phyloP scores from a whole-genome alignment of 1,140 invertebrate species.

The Rhopalosiphum maidis region DNA sequence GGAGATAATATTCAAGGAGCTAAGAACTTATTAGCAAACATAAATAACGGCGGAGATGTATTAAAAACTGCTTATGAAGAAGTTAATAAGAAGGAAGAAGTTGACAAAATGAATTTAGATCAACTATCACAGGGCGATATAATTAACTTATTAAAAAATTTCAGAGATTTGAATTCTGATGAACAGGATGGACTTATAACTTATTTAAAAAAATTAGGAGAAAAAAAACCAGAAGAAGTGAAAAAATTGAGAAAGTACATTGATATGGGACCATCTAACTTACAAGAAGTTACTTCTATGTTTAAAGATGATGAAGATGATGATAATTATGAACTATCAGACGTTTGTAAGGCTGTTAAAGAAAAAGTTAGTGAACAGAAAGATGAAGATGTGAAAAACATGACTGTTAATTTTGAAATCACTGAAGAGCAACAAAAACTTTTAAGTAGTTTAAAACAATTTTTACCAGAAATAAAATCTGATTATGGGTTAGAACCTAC shows the following conservation, averaged over 20 bases:
- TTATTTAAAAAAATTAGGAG: conserved; percentile 79
- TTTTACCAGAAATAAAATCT: conserved; percentile 51
- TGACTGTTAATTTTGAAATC: conserved; percentile 40
- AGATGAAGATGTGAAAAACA: conserved; percentile 60
- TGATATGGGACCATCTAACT: conserved; percentile 64
- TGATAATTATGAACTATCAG: conserved; percentile 74
- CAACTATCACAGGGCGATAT: conserved; percentile 77
- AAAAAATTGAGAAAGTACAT: conserved; percentile 74
- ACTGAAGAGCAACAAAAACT: conserved; percentile 47
- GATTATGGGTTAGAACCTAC: conserved; percentile 39
- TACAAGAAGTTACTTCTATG: conserved; percentile 30
- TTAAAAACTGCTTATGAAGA: not conserved
- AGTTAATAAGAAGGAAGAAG: conserved; percentile 28
- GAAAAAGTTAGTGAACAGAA: conserved; percentile 68
- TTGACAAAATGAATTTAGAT: conserved; percentile 67
- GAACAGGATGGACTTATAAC: conserved; percentile 80
- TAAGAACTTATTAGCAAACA: conserved; percentile 54
- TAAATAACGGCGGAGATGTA: not conserved
- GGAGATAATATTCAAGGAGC: conserved; percentile 63
- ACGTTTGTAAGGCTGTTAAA: conserved; percentile 71
- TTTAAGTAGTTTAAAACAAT: conserved; percentile 36
- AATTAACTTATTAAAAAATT: conserved; percentile 78
- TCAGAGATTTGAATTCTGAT: conserved; percentile 76
- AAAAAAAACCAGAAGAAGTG: conserved; percentile 73
- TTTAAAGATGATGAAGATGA: conserved; percentile 67